Base-by-base conservation (phyloP, 2,797 vertebrate genomes). In the Anabacerthia variegaticeps region DNA sequence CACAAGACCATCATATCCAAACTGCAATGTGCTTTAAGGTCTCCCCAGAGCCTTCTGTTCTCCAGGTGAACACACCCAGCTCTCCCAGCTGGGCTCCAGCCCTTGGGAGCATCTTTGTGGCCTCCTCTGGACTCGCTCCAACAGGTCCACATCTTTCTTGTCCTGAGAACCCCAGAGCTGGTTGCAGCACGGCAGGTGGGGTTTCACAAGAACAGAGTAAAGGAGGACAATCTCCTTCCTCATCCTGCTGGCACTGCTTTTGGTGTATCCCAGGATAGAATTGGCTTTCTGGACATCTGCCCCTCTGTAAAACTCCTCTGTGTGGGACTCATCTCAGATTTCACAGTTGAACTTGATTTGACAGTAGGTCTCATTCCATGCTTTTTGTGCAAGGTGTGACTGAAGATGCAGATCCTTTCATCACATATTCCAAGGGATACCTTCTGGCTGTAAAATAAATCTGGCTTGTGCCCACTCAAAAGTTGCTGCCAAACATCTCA, bases 381-480 rank as follows among this genome's bases (percentile, higher is more conserved):
- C 72, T 73, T 82, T 80, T 51, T 30, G 27, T 88, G 76, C 91
- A 92, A 92, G 91, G 85, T 96, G 92, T 92, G 94, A 92, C 54
- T 94, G 92, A 72, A 92, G 73, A 82, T 88, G 78, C 82, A 78
- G 75, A 89, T 86, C 89, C 89, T 96, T 96, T 96, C 93, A 92
- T 96, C 87, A 91, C 91, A 56, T 96, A 91, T 95, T 97, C 83
- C 89, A 87, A 63, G 85, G 93, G 72, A 52, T 80, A 84, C n/a
- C 77, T 89, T 94, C 89, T 95, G 58, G 95, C 81, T 97, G 61
- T 85, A 89, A 93, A 94, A 86, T 86, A 88, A 91, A 63, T 92
- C 85, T 96, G 90, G n/a, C 80, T 95, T 92, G 85, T 95, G 79
- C 91, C 88, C 79, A 75, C 96, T 97, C 97, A 73, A 67, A 59